These are phyloP conservation scores for Pelobates cultripes DNA, from an alignment of 2,797 vertebrate genomes.

Conservation along the genomic window DNA sequence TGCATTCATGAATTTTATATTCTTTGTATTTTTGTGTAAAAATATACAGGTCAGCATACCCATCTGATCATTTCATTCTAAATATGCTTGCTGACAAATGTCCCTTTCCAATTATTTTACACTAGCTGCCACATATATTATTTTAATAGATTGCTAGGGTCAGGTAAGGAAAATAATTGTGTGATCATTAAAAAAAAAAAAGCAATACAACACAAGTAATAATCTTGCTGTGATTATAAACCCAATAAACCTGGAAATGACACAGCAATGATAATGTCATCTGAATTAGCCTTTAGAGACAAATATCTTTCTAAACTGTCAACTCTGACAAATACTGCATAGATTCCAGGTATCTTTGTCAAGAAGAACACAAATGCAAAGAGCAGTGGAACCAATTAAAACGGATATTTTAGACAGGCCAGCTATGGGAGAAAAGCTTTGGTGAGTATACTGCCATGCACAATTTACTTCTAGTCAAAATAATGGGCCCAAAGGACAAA, in stretches of 20 bases:
- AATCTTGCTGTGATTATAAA: neutral
- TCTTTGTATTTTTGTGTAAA: too few species aligned
- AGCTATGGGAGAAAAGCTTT: conserved; percentile 15
- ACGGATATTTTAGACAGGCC: conserved; percentile 35
- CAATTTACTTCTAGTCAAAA: conserved; percentile 41
- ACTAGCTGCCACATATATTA: too few species aligned
- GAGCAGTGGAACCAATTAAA: conserved; percentile 50
- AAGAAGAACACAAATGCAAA: conserved; percentile 35
- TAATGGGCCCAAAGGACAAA: conserved; percentile 25
- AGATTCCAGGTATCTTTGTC: conserved; percentile 34
- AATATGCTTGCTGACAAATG: too few species aligned
- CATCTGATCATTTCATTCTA: too few species aligned
- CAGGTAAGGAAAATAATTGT: neutral
- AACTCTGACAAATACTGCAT: conserved; percentile 30
- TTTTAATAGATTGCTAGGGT: neutral
- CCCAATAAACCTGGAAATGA: neutral
- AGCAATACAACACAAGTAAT: conserved; percentile 23
- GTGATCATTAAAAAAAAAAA: conserved; percentile 1
- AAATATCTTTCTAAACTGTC: conserved; percentile 32
- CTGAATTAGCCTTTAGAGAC: conserved; percentile 34
- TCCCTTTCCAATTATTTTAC: too few species aligned
- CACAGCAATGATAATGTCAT: conserved; percentile 16
- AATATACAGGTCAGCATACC: too few species aligned
- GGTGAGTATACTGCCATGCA: conserved; percentile 21
- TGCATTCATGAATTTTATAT: too few species aligned